Base-by-base conservation (phyloP, 2,113 vertebrate genomes). In the Podilymbus podiceps region DNA sequence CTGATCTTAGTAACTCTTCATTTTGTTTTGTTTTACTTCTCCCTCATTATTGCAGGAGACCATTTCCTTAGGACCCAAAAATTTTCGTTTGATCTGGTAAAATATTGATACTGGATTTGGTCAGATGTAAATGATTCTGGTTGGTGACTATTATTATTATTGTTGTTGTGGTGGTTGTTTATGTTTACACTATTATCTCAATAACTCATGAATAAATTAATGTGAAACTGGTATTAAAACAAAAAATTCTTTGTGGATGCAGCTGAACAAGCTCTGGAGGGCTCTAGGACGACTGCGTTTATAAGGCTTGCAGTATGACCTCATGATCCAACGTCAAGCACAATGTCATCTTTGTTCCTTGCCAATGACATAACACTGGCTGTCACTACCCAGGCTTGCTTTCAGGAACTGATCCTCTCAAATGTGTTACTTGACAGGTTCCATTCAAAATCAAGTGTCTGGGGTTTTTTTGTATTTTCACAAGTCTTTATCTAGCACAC, bases 81-180 rank as follows among this genome's bases (percentile, higher is more conserved):
- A 13, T 28, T 71, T 84, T 63, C 13, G 35, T 27, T 50, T 2
- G 2, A 7, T 55, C 40, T 77, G 87, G 17, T 64, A 71, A 93
- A 71, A 46, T 49, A 49, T 28, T 58, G 25, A 8, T 62, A 33
- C 3, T 62, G 20, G 8, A 38, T 78, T 87, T 81, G 35, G 10
- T 44, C 25, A 80, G 12, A 75, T 73, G 4, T 1, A 56, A 69
- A 62, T 0, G 0, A 67, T 25, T 69, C 44, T 73, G 1, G 5
- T 71, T 77, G 5, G 3, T 49, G 12, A 35, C 14, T 53, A 12
- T 31, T 68, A 28, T 18, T 38, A 12, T 55, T 47, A 2, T 12
- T 73, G 8, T 13, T 71, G 15, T 10, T 64, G 3, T 2, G 63
- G 6, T 40, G 63, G 7, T 40, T 68, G 38, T 15, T 44, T 38